phyloP scores from a whole-genome alignment of 2,888 invertebrate genomes.

The Drosophila anceps region DNA sequence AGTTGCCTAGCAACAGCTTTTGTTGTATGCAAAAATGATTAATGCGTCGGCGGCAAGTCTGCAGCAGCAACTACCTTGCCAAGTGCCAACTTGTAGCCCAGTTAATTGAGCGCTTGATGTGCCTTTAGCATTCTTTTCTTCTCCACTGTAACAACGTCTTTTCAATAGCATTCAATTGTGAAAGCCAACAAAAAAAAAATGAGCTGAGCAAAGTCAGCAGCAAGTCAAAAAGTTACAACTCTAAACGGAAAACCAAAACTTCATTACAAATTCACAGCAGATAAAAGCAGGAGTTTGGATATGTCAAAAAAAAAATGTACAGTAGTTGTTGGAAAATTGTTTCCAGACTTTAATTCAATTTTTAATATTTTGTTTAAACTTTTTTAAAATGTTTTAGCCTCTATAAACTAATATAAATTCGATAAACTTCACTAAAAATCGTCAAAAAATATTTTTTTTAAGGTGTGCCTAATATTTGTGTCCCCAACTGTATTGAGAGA shows the following conservation, averaged over 20 bases:
- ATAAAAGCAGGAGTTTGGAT: background rate
- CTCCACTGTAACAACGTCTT: constrained; percentile 48
- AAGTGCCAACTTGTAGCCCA: constrained; percentile 54
- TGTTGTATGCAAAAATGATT: constrained; percentile 76
- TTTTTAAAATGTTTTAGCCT: background rate
- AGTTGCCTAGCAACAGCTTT: constrained; percentile 49
- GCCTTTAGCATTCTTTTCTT: constrained; percentile 34
- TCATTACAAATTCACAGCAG: constrained; percentile 39
- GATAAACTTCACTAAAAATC: background rate
- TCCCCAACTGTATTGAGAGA: background rate
- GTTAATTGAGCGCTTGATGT: constrained; percentile 67
- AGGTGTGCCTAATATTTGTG: background rate
- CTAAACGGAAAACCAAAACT: constrained; percentile 42
- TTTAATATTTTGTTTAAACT: background rate
- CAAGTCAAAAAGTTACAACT: constrained; percentile 42
- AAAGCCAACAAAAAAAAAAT: constrained; percentile 6
- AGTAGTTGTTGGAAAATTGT: background rate
- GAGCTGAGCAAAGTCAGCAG: constrained; percentile 12
- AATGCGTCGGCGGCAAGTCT: constrained; percentile 50
- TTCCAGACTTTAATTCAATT: background rate
- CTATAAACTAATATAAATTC: background rate
- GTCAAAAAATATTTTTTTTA: background rate
- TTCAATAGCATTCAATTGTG: constrained; percentile 59
- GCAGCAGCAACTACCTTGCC: constrained; percentile 31
- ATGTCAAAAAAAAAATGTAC: background rate